Base-by-base conservation (phyloP, 2,888 invertebrate species). In the Tetropium fuscum region DNA sequence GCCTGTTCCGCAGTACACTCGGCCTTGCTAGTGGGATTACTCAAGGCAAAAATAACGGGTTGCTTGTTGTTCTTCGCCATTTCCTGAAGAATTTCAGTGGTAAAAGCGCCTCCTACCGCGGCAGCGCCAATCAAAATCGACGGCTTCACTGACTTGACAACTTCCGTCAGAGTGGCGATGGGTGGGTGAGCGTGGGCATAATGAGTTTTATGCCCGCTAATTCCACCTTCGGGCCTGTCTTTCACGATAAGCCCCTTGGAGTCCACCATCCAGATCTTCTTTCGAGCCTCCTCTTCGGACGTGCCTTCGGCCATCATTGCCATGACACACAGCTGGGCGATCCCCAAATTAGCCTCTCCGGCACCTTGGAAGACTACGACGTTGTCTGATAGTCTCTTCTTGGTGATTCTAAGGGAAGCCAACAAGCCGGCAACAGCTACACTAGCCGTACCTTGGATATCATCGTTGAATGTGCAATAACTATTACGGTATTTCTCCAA, bases 1-100 rank as follows among this genome's bases (percentile, higher is more conserved):
- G 98, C 98, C 74, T 95, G 88, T 81, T 97, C 95, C n/a, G 99
- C 99, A n/a, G 99, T 98, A 80, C 99, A 99, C 83, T 99, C 99
- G 0, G 99, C 97, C 84, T 97, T 97, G 81, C 90, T 89, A 53
- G 99, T 99, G 53, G 99, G 99, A 85, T 99, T 99, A 79, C 98
- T 98, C 41, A 99, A 87, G 7, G 99, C 98, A 82, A 99, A 99
- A 72, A 99, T 94, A 63, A 99, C 90, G 1, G 99, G 99, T 51
- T 86, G 85, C 15, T 90, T 87, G 82, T 96, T 95, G 78, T 89
- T 86, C 48, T 85, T 84, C 8, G 87, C 95, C 98, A 99, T 97
- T 77, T 88, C 87, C 73, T 87, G 84, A 53, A 99, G 85, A 74
- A 99, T 93, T 69, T 90, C 90, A 15, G 89, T 82, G 0, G 94